Base-by-base conservation (phyloP, 2,888 invertebrate species). In the Frankliniella fusca region DNA sequence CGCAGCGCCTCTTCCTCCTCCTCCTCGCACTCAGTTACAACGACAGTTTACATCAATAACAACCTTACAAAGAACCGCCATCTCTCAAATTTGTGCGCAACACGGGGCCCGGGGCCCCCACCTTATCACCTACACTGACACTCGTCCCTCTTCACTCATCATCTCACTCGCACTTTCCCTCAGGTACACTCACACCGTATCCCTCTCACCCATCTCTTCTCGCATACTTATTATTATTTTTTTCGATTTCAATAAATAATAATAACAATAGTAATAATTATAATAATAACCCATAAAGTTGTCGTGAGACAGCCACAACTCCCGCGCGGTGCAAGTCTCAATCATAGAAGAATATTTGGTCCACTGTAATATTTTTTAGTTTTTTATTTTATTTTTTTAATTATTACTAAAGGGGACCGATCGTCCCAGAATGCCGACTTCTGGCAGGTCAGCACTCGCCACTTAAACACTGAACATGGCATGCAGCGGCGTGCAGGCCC, bases 301-400 rank as follows among this genome's bases (percentile, higher is more conserved):
- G n/a, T n/a, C 61, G 61, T 76, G 70, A 27, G 70, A 76, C 70
- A 23, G 70, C 27, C 70, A 76, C 70, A n/a, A 8, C 27, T 76
- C 70, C 70, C 20, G 18, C 20, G 70, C 27, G 70, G 27, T 23
- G 70, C 70, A 76, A 76, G 70, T 76, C 70, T 23, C 70, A 76
- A 76, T 76, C 27, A 38, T 38, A 76, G 27, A 76, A 76, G 70
- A 76, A 76, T 76, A 76, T 76, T 76, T 76, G 70, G 70, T 76
- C 70, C 70, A 76, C 70, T 76, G 23, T 76, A 76, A 76, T 76
- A 76, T 76, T 76, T 76, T 70, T n/a, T n/a, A n/a, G n/a, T n/a
- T n/a, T n/a, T 65, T 70, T 70, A 18, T 54, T 54, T 12, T 54
- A 54, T 54, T 54, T 54, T 76, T 12, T 27, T 15, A 54, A 54